Evolutionary conservation across 2,888 invertebrate species (phyloP).

Genomic region (Ochropleura plecta): DNA sequence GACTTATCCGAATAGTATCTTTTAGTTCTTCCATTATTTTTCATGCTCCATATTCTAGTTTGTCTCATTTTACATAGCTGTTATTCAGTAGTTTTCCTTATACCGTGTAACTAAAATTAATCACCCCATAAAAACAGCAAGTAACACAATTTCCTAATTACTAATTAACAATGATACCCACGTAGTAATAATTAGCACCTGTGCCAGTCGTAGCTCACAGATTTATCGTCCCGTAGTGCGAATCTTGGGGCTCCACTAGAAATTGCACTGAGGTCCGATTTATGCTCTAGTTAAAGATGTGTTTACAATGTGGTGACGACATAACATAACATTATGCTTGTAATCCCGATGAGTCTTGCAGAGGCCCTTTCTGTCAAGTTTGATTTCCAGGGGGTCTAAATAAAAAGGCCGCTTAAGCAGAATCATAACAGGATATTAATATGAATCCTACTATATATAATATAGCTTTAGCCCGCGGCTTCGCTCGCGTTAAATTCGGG

Average conservation of each 20-base stretch:
- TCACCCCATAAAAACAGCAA: constrained; percentile 10
- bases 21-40: too few species aligned
- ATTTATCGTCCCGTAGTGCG: constrained; percentile 66
- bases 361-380: too few species aligned
- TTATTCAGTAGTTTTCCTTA: not conserved
- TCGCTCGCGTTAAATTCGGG: too few species aligned
- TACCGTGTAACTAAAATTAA: not conserved
- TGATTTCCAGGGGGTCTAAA: too few species aligned
- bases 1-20: too few species aligned
- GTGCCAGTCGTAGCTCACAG: constrained; percentile 52
- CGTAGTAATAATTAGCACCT: constrained; percentile 73
- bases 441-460: too few species aligned
- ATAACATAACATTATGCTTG: too few species aligned
- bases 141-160: constrained; percentile 47
- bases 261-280: constrained; percentile 51
- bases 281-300: constrained; percentile 30
- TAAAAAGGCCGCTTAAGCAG: too few species aligned
- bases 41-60: not conserved
- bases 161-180: constrained; percentile 63
- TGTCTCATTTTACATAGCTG: not conserved
- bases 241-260: constrained; percentile 37
- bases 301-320: constrained; percentile 1
- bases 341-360: too few species aligned
- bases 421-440: too few species aligned
- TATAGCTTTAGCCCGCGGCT: too few species aligned